Base-by-base conservation (phyloP, 2,888 invertebrate species). In the Drosophila gaucha region DNA sequence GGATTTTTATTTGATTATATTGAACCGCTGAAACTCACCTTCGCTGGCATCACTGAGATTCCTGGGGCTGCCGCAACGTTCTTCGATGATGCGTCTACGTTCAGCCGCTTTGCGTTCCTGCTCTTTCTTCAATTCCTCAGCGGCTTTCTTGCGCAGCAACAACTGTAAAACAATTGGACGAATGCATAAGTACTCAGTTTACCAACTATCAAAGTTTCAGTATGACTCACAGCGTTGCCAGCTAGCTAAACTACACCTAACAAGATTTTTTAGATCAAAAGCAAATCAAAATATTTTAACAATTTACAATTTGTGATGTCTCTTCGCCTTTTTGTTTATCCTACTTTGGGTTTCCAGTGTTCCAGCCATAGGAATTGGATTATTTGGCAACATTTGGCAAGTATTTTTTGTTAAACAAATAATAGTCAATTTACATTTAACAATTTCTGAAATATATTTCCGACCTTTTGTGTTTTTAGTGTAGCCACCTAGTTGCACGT, bases 61-160 rank as follows among this genome's bases (percentile, higher is more conserved):
- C 93, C 98, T 97, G 84, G 97, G 94, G 92, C 96, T 96, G 92
- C 98, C 98, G 92, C 97, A 97, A 92, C 98, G 95, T 92, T 98
- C 97, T 92, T 97, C 97, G 92, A 98, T 98, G 94, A 98, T 97
- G 92, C 97, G 96, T 94, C 98, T 97, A 92, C 98, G 96, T 93
- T 99, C 99, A 80, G 98, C 97, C 66, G 98, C 98, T 94, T 99
- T 99, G 92, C 97, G 96, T 93, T 99, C 98, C 93, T 99, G 99
- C 94, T 99, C 99, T 93, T 98, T 98, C 94, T 99, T 99, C 94
- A 99, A 93, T 93, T 99, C 99, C 93, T 99, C 99, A 89, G 99
- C 99, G 92, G 99, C 99, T 95, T 99, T 99, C 94, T 99, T 98
- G 96, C 99, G 98, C 94, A 99, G 95, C 94, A 99, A 94, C 94